These are phyloP conservation scores for Gymnocheta viridis DNA, from an alignment of 2,888 invertebrate genomes.

Conservation along the genomic window DNA sequence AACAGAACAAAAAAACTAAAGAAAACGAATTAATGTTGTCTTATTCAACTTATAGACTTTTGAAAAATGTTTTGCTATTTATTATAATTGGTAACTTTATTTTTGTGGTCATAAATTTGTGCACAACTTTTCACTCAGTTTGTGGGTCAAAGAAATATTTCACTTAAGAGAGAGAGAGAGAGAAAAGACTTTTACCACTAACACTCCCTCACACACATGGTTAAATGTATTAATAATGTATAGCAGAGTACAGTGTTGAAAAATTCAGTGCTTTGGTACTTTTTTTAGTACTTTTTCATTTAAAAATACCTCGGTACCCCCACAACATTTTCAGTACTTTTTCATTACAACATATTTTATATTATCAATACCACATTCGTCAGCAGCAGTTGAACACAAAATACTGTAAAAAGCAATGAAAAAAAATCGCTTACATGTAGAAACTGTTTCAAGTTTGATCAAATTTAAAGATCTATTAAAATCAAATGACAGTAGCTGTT, in stretches of 20 bases:
- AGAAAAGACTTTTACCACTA: slow-evolving; percentile 1
- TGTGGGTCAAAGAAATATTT: slow-evolving; percentile 55
- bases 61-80: slow-evolving; percentile 2
- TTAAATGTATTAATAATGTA: background rate
- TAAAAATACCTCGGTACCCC: no score
- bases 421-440: no score
- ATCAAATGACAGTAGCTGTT: no score
- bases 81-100: slow-evolving; percentile 33
- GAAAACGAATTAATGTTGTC: slow-evolving; percentile 26
- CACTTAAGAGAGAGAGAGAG: background rate
- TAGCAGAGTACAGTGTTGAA: background rate
- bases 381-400: no score
- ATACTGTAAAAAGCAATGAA: no score
- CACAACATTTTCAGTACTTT: no score
- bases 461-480: no score
- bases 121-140: slow-evolving; percentile 28
- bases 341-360: no score
- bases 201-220: background rate
- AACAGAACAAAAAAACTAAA: background rate
- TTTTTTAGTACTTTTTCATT: no score
- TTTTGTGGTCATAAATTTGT: slow-evolving; percentile 30
- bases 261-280: no score
- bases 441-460: no score
- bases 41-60: slow-evolving; percentile 40
- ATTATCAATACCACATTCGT: no score